These are phyloP conservation scores for Steinernema carpocapsae DNA, from an alignment of 2,888 invertebrate genomes.

Conservation along the genomic window DNA sequence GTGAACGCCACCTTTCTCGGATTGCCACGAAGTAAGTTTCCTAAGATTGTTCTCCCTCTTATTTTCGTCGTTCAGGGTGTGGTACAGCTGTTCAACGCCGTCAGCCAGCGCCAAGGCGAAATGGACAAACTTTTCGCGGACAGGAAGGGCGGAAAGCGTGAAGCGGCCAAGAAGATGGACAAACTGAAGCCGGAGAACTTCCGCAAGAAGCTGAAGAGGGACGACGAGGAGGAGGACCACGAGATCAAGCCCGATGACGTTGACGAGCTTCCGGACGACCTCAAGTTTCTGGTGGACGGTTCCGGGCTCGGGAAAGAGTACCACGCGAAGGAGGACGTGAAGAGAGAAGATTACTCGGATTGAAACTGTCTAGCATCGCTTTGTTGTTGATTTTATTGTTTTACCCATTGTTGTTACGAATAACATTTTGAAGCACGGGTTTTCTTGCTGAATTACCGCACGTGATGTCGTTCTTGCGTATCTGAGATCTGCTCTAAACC, in stretches of 20 bases:
- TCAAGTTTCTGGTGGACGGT: slow-evolving; percentile 4
- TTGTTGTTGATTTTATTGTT: slow-evolving; percentile 21
- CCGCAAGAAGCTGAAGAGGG: slow-evolving; percentile 22
- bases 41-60: not conserved
- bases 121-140: slow-evolving; percentile 12
- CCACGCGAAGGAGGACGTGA: not conserved
- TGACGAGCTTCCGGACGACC: slow-evolving; percentile 18
- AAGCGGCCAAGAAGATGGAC: slow-evolving; percentile 1
- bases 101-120: slow-evolving; percentile 57
- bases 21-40: slow-evolving; percentile 58
- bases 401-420: not conserved
- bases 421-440: not conserved
- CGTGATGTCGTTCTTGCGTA: too few relatives aligned
- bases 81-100: slow-evolving; percentile 66
- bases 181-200: slow-evolving; percentile 11
- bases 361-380: slow-evolving; percentile 9
- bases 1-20: slow-evolving; percentile 55
- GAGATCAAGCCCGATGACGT: slow-evolving; percentile 10
- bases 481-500: too few relatives aligned
- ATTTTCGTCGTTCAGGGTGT: slow-evolving; percentile 58
- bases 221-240: not conserved
- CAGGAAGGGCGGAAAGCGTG: not conserved
- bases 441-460: too few relatives aligned
- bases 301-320: not conserved
- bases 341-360: not conserved